A percentile compares a stretch with the other conserved stretches of the same genome.
These are phyloP conservation scores for Synergus gifuensis DNA, from an alignment of 2,888 invertebrate genomes.

Conservation along the genomic window DNA sequence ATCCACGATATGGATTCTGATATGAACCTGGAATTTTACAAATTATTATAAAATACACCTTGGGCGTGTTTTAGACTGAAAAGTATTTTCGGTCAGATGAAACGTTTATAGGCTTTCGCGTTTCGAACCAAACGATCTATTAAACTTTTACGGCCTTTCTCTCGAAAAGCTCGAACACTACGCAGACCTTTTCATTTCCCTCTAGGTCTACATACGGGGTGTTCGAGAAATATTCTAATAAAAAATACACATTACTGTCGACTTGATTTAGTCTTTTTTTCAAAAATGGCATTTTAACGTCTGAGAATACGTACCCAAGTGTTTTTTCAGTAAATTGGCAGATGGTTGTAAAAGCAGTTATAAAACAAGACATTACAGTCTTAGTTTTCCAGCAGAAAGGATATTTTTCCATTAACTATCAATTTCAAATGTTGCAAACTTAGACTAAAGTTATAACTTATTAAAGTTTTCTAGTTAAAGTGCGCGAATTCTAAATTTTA, in stretches of 20 bases:
- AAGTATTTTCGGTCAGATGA: constrained; percentile 72
- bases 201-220: constrained; percentile 27
- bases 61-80: constrained; percentile 44
- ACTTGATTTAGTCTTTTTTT: constrained; percentile 24
- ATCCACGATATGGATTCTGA: neutral
- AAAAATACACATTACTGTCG: constrained; percentile 37
- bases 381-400: neutral
- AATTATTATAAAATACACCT: neutral
- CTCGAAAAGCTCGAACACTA: constrained; percentile 47
- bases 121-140: constrained; percentile 69
- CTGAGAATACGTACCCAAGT: neutral
- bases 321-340: constrained; percentile 14
- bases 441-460: neutral
- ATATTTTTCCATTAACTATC: neutral
- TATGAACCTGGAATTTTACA: neutral
- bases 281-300: constrained; percentile 21
- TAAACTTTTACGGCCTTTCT: constrained; percentile 71
- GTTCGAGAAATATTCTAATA: constrained; percentile 33
- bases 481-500: constrained; percentile 1
- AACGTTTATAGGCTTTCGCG: constrained; percentile 64
- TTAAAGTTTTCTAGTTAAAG: neutral
- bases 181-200: constrained; percentile 17
- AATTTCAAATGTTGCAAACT: neutral
- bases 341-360: neutral
- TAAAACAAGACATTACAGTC: neutral